Conservation (phyloP, 2,797 vertebrate genomes). For the Ambastaia sidthimunki region DNA sequence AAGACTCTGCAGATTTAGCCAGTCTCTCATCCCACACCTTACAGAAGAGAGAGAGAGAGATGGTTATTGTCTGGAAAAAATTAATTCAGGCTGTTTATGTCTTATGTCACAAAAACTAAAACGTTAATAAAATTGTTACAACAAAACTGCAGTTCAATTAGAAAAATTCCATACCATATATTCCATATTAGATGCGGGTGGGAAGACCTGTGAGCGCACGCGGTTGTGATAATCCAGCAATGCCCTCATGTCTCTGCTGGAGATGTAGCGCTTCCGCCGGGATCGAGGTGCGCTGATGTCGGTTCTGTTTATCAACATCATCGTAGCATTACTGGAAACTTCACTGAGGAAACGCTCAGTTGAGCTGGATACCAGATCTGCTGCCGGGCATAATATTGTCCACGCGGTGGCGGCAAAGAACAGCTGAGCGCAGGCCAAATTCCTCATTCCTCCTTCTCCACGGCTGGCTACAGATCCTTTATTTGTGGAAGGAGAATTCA, state of each 20-base stretch:
- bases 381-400: conserved; percentile 66
- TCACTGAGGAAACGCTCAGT: conserved; percentile 61
- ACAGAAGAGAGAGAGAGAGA: conserved; percentile 6
- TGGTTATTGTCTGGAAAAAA: neutral
- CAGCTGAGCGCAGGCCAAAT: conserved; percentile 66
- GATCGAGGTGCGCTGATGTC: conserved; percentile 59
- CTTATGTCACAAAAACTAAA: neutral
- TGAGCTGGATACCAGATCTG: conserved; percentile 66
- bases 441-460: conserved; percentile 49
- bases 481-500: conserved; percentile 20
- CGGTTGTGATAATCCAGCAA: conserved; percentile 89
- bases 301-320: conserved; percentile 49
- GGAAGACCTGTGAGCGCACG: conserved; percentile 83
- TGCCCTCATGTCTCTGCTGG: conserved; percentile 75
- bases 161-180: conserved; percentile 80
- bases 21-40: conserved; percentile 88
- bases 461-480: conserved; percentile 1
- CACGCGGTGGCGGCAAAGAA: conserved; percentile 80
- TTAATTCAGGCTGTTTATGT: neutral
- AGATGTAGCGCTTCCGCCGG: conserved; percentile 77
- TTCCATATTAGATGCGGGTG: conserved; percentile 90
- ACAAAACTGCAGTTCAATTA: neutral
- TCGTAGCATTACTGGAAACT: neutral
- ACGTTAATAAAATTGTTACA: neutral
- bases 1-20: conserved; percentile 83